Base-by-base conservation (phyloP, 2,888 invertebrate genomes). In the Thecocarcelia acutangulata region DNA sequence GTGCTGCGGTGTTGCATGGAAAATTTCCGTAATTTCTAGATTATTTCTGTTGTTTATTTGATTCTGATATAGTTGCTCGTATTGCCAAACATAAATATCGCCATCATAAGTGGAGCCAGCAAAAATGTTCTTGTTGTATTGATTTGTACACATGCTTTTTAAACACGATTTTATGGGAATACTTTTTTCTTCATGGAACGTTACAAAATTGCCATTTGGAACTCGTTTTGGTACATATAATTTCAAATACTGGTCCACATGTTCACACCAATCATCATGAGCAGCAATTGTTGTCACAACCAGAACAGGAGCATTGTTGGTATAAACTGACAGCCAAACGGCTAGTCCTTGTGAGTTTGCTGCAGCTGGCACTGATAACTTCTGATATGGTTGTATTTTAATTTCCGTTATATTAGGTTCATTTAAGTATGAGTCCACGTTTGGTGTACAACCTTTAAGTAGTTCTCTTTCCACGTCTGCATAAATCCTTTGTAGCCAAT, bases 401-500 rank as follows among this genome's bases (percentile, higher is more conserved):
- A 87, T 84, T 13, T 86, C 84, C 48, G 80, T 64, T 21, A 11
- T 70, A 46, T 28, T 84, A 63, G 28, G 33, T 73, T 2, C 61
- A 33, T 24, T 69, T 1, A 68, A 46, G 21, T 83, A 82, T 11
- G 84, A 80, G 0, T 85, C 85, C 50, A 84, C 73, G 2, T 85
- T 66, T 2, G 89, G 89, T 2, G 90, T 91, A 1, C 86, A 77
- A 0, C 88, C 89, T 70, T 92, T 91, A 50, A 90, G 88, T 4
- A 93, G 85, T 85, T 92, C 92, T 48, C 87, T 87, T 76, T 91
- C 91, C 2, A 93, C 89, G 54, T 86, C 83, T 0, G 92, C 92
- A 83, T 89, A 92, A 24, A 92, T 91, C 81, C 89, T 88, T 15
- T 89, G 89, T n/a, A 93, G 80, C 91, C 91, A 93, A 24, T 87